Evolutionary conservation across 2,797 vertebrate species (phyloP), one percentile per base, ranked within the genome.

Genomic region (Clamator glandarius): DNA sequence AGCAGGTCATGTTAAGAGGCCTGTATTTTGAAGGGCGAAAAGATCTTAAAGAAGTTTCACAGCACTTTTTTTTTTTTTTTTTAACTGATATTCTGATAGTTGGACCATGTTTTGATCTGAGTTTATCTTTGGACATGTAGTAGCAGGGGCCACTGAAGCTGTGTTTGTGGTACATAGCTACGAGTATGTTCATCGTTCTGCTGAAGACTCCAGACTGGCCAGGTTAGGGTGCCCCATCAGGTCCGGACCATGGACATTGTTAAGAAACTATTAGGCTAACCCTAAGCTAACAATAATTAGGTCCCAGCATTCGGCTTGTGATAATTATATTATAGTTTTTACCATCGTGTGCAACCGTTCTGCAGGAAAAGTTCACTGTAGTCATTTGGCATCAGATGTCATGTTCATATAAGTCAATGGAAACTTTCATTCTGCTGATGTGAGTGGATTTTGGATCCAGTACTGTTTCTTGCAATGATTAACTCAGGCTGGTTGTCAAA

Each of bases 391-490:
- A 23, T 74, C 59, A 61, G 81, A 87, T 69, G 35, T 50, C 73
- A 6, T 14, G 36, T 82, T 80, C 78, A 2, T 36, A 0, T 35
- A 95, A 94, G 86, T 92, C 86, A 93, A 67, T 1, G 61, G 90
- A 94, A 95, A 93, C 64, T 94, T 80, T 61, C 24, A 26, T 90
- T 96, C 77, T 84, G 90, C 83, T 96, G 90, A 92, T 95, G 90
- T 58, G 64, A 75, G 15, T 77, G 92, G 94, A 96, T 93, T 90
- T 85, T 92, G 2, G 4, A 70, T 87, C 57, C 4, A 2, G 26
- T 2, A 2, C 81, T 67, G 29, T 84, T 84, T 84, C 86, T 90
- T 87, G 70, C 61, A 95, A 89, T 90, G 90, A 95, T 94, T 96
- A 90, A 96, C 92, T 95, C 1, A 1, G 61, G 48, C 63, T 61